Conservation (phyloP, 37 sponge, comb jelly and placozoan genomes). For the Cladorhizidae sp. region DNA sequence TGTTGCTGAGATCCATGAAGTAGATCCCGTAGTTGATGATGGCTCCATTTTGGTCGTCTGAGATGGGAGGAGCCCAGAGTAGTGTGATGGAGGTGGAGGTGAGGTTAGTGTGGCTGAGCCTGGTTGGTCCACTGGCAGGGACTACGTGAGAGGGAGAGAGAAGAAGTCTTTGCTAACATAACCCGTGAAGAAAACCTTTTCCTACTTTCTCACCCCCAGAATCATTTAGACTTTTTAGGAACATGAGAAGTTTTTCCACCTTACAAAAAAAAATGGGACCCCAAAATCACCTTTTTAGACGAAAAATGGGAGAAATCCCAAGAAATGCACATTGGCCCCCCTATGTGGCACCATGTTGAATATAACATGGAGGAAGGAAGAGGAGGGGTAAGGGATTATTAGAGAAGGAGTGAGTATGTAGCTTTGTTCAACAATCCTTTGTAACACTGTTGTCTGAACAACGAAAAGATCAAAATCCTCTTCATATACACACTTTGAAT, state of each 20-base stretch:
- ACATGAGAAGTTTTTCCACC: not conserved
- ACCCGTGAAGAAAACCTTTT: not conserved
- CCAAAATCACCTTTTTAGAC: not conserved
- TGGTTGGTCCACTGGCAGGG: conserved; percentile 14
- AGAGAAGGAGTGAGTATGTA: too few species aligned
- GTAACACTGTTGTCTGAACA: too few species aligned
- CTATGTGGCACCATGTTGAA: too few species aligned
- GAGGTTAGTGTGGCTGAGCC: not conserved
- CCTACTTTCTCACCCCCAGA: not conserved
- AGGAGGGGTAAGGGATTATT: too few species aligned
- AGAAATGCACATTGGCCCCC: not conserved
- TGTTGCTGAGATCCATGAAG: not conserved
- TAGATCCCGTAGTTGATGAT: conserved; percentile 16
- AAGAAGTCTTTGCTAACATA: not conserved
- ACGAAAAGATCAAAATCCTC: too few species aligned
- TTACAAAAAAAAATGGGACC: not conserved
- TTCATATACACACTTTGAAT: too few species aligned
- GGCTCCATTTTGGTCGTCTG: conserved; percentile 22
- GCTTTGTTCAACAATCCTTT: too few species aligned
- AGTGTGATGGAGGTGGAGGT: conserved; percentile 6
- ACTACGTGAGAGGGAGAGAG: too few species aligned
- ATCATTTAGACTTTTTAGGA: too few species aligned
- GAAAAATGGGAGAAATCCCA: not conserved
- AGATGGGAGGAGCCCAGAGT: conserved; percentile 7
- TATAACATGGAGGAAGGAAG: too few species aligned